Evolutionary conservation across 2,797 vertebrate species (phyloP).

Genomic region (Cottoperca gobio): DNA sequence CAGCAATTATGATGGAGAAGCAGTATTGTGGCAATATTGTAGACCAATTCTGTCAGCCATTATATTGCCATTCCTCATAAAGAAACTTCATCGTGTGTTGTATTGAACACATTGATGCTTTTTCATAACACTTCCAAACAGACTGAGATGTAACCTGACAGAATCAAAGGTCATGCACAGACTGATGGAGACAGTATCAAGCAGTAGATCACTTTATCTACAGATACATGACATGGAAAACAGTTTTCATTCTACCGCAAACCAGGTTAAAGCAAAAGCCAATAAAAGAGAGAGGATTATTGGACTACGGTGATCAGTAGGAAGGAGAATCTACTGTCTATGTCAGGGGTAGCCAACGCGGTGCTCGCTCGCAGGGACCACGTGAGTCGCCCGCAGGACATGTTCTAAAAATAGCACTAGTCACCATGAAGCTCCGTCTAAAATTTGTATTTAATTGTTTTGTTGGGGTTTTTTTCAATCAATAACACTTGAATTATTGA

Average conservation of each 20-base stretch:
- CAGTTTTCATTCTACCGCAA: not conserved
- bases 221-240: not conserved
- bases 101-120: slow-evolving; percentile 59
- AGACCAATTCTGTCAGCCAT: slow-evolving; percentile 29
- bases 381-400: too few relatives aligned
- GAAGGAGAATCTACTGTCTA: not conserved
- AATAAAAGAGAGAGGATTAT: not conserved
- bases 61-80: slow-evolving; percentile 52
- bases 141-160: slow-evolving; percentile 11
- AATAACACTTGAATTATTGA: too few relatives aligned
- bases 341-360: too few relatives aligned
- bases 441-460: too few relatives aligned
- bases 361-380: too few relatives aligned
- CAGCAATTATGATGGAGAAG: slow-evolving; percentile 62
- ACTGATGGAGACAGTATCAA: slow-evolving; percentile 12
- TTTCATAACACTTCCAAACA: slow-evolving; percentile 41
- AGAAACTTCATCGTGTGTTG: slow-evolving; percentile 35
- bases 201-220: slow-evolving; percentile 12
- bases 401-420: too few relatives aligned
- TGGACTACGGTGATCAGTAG: not conserved
- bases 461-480: too few relatives aligned
- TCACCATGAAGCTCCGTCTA: too few relatives aligned
- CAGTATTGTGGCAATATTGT: slow-evolving; percentile 50
- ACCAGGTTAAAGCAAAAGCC: not conserved
- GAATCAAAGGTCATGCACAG: slow-evolving; percentile 34